Evolutionary conservation across 2,797 vertebrate genomes (phyloP).

Genomic region (Sebastes trivittatus): DNA sequence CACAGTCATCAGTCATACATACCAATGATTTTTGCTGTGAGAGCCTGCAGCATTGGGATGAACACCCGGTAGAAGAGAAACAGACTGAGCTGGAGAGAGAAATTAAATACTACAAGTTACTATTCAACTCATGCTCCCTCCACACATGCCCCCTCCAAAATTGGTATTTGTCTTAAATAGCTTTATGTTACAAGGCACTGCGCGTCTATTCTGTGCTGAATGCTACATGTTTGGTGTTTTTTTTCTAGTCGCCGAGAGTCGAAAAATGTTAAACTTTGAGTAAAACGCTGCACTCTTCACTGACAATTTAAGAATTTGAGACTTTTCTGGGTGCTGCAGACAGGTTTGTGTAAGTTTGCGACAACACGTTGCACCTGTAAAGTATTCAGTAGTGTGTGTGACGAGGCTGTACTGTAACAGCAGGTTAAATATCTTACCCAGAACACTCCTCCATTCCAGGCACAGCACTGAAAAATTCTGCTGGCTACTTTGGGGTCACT

Average conservation of each 20-base stretch:
- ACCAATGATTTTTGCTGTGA: slow-evolving; percentile 96
- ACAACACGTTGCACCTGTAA: background rate
- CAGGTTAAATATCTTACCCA: slow-evolving; percentile 84
- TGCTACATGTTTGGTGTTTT: too few relatives aligned
- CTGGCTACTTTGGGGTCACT: slow-evolving; percentile 95
- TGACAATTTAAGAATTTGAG: too few relatives aligned
- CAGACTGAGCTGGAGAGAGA: slow-evolving; percentile 89
- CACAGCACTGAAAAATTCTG: slow-evolving; percentile 97
- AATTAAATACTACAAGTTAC: background rate
- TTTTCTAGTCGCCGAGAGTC: too few relatives aligned
- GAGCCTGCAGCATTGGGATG: slow-evolving; percentile 93
- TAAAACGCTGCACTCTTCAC: too few relatives aligned
- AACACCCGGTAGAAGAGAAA: slow-evolving; percentile 97
- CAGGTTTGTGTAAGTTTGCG: background rate
- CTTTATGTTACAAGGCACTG: background rate
- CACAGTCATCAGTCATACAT: slow-evolving; percentile 57
- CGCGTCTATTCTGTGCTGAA: too few relatives aligned
- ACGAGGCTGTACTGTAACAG: background rate
- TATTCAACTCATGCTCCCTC: background rate
- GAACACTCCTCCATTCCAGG: slow-evolving; percentile 98
- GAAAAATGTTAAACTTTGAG: too few relatives aligned
- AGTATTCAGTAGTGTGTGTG: background rate
- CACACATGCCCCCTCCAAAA: background rate
- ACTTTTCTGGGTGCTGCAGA: background rate
- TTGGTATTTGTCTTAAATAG: background rate